These are phyloP conservation scores for Nothocercus nigrocapillus DNA, from an alignment of 2,113 vertebrate species.

Conservation along the genomic window DNA sequence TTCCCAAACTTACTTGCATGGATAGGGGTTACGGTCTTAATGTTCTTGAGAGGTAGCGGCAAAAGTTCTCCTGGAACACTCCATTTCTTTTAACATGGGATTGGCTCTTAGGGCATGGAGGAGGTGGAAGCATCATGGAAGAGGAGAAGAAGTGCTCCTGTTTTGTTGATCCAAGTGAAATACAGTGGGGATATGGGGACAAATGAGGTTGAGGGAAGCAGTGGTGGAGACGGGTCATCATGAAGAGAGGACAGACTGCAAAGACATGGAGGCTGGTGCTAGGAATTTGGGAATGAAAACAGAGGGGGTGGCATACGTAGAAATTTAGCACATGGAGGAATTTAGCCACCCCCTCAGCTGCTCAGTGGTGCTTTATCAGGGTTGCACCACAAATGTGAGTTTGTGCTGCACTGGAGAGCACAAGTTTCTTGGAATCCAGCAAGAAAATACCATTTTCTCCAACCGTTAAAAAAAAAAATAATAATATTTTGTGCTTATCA, in stretches of 20 bases:
- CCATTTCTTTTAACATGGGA: neutral
- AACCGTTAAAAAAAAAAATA: neutral
- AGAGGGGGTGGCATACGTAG: too few relatives aligned
- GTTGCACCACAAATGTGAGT: neutral
- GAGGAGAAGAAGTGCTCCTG: neutral
- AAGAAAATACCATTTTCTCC: neutral
- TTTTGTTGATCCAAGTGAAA: neutral
- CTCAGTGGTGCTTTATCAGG: neutral
- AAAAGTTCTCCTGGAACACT: neutral
- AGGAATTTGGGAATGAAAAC: too few relatives aligned
- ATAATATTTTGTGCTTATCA: too few relatives aligned
- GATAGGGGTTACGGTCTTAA: neutral
- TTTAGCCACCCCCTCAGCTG: too few relatives aligned
- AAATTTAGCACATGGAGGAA: too few relatives aligned
- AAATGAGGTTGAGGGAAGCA: too few relatives aligned
- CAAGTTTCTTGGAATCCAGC: too few relatives aligned
- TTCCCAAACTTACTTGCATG: neutral
- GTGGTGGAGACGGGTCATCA: too few relatives aligned
- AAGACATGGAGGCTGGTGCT: too few relatives aligned
- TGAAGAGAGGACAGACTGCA: too few relatives aligned
- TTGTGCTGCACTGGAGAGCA: neutral
- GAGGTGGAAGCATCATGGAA: neutral
- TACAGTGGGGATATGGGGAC: neutral
- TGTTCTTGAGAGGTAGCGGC: neutral
- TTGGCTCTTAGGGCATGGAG: neutral